These are phyloP conservation scores for Acrossocheilus fasciatus DNA, from an alignment of 2,797 vertebrate genomes.

Conservation along the genomic window DNA sequence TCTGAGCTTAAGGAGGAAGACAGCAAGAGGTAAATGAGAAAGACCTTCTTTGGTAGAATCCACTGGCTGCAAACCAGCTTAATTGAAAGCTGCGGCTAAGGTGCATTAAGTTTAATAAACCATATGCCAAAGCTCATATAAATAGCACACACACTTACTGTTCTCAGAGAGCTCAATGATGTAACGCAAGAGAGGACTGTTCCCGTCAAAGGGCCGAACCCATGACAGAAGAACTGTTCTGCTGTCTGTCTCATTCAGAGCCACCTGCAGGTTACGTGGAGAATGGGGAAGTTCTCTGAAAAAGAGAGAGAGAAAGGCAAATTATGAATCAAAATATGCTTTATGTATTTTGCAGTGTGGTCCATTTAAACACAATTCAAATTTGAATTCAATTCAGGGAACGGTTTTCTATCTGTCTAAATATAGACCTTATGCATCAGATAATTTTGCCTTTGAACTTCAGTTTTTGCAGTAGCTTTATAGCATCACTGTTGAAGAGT, in stretches of 20 bases:
- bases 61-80: constrained; percentile 18
- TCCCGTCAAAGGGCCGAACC: constrained; percentile 94
- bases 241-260: constrained; percentile 83
- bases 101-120: constrained; percentile 42
- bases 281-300: constrained; percentile 92
- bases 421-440: background rate
- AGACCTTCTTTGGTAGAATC: constrained; percentile 6
- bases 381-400: background rate
- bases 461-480: too few relatives aligned
- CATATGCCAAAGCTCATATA: constrained; percentile 36
- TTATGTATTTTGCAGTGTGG: background rate
- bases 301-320: constrained; percentile 24
- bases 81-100: constrained; percentile 39
- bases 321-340: background rate
- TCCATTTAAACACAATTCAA: background rate
- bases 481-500: too few relatives aligned
- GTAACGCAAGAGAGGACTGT: constrained; percentile 93
- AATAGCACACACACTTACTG: constrained; percentile 79
- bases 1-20: constrained; percentile 28
- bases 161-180: constrained; percentile 95
- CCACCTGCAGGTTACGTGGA: constrained; percentile 89
- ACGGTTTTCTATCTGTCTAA: background rate
- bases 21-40: constrained; percentile 33
- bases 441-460: background rate
- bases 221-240: constrained; percentile 89